These are phyloP conservation scores for Gymnopithys bicolor DNA, from an alignment of 2,797 vertebrate genomes.

Conservation along the genomic window DNA sequence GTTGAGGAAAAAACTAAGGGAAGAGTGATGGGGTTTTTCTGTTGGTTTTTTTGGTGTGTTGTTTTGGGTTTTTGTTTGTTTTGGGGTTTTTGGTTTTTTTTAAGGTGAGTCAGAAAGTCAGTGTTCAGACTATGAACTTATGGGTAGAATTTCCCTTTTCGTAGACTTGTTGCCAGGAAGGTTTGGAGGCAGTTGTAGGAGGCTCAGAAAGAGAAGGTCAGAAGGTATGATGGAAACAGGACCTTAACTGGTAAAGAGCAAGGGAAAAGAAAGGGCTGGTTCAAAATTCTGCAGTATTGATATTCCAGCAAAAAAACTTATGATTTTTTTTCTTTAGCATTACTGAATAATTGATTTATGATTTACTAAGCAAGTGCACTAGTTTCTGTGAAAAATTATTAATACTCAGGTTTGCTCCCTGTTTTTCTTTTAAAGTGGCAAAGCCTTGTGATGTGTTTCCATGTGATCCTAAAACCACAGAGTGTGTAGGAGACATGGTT, in stretches of 20 bases:
- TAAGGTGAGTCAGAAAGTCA: background rate
- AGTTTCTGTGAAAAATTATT: background rate
- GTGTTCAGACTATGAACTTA: background rate
- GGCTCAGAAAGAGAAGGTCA: background rate
- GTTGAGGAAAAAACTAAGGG: background rate
- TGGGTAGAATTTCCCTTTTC: background rate
- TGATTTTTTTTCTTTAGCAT: background rate
- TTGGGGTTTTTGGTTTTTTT: background rate
- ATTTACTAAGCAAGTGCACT: background rate
- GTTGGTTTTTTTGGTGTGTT: too few species aligned
- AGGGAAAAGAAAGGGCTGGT: background rate
- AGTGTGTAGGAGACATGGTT: rapidly evolving
- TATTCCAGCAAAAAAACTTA: background rate
- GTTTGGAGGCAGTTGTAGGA: background rate
- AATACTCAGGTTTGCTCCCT: background rate
- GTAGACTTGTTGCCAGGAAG: background rate
- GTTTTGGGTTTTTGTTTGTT: too few species aligned
- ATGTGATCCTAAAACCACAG: background rate
- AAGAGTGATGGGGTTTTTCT: background rate
- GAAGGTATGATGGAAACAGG: background rate
- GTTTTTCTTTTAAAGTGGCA: background rate
- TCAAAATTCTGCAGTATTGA: background rate
- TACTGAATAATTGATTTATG: background rate
- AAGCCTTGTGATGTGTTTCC: rapidly evolving
- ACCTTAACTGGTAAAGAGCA: background rate